These are phyloP conservation scores for Orientallactaga sibirica DNA, from an alignment of 2,797 vertebrate species.

Conservation along the genomic window DNA sequence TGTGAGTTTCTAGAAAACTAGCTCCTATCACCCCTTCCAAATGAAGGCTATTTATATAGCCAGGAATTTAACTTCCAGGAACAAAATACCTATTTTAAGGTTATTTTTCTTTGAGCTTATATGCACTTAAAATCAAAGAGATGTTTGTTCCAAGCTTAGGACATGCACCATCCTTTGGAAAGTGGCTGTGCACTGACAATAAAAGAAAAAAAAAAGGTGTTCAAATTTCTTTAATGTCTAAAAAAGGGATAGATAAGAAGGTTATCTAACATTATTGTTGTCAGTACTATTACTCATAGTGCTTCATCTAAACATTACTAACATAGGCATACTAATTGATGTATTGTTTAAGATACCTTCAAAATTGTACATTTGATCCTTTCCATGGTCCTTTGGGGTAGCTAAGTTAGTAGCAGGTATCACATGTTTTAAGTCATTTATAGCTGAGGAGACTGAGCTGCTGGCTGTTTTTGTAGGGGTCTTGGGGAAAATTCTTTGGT, in stretches of 20 bases:
- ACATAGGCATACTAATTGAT: not conserved
- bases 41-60: not conserved
- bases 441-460: not conserved
- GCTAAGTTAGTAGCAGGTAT: not conserved
- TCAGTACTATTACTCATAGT: not conserved
- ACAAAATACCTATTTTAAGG: not conserved
- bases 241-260: not conserved
- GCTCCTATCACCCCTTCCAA: not conserved
- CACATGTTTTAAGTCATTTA: not conserved
- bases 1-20: not conserved
- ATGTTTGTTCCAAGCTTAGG: constrained; percentile 46
- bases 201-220: not conserved
- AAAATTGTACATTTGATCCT: not conserved
- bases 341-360: not conserved
- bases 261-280: not conserved
- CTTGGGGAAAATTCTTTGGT: not conserved
- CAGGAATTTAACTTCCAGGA: constrained; percentile 10
- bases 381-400: constrained; percentile 11
- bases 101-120: constrained; percentile 18
- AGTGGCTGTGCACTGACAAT: constrained; percentile 29
- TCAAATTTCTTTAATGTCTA: not conserved
- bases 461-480: not conserved
- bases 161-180: not conserved
- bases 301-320: not conserved
- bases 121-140: constrained; percentile 39